A percentile compares a stretch with the other conserved stretches of the same genome.
phyloP scores from a whole-genome alignment of 2,888 invertebrate genomes.

The Protula sp. region DNA sequence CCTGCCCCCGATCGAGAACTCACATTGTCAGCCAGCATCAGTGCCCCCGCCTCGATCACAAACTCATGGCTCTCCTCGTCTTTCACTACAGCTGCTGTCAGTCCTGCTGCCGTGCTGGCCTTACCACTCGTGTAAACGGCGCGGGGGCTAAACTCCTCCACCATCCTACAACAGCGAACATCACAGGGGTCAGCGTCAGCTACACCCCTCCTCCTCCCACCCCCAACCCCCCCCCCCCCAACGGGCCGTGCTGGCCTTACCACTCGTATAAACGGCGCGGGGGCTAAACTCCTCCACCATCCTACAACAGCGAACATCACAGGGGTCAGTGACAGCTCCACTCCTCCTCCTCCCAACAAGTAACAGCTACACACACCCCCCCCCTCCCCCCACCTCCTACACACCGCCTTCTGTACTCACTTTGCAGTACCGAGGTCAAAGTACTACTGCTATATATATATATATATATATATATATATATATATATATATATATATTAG shows the following conservation, averaged over 20 bases:
- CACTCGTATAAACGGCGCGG: conserved; percentile 95
- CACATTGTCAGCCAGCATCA: conserved; percentile 97
- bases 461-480: too few species aligned
- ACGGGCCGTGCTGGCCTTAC: conserved; percentile 97
- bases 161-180: conserved; percentile 47
- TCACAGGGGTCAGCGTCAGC: neutral
- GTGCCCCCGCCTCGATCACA: conserved; percentile 98
- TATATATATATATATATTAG: too few species aligned
- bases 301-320: conserved; percentile 23
- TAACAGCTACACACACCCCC: too few species aligned
- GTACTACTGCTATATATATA: too few species aligned
- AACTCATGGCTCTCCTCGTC: conserved; percentile 98
- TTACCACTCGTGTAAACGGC: conserved; percentile 99
- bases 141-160: conserved; percentile 86
- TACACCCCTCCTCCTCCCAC: too few species aligned
- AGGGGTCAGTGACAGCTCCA: too few species aligned
- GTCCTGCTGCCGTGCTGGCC: conserved; percentile 94
- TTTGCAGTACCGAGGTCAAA: too few species aligned
- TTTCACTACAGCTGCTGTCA: conserved; percentile 95
- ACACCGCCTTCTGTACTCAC: too few species aligned
- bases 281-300: conserved; percentile 84
- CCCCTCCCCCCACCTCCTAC: too few species aligned
- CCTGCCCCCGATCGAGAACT: too few species aligned
- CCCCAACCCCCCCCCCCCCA: too few species aligned
- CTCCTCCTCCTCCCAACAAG: too few species aligned